Evolutionary conservation across 2,888 invertebrate species (phyloP), one percentile per base, ranked within the genome.

Genomic region (Noctua janthe): DNA sequence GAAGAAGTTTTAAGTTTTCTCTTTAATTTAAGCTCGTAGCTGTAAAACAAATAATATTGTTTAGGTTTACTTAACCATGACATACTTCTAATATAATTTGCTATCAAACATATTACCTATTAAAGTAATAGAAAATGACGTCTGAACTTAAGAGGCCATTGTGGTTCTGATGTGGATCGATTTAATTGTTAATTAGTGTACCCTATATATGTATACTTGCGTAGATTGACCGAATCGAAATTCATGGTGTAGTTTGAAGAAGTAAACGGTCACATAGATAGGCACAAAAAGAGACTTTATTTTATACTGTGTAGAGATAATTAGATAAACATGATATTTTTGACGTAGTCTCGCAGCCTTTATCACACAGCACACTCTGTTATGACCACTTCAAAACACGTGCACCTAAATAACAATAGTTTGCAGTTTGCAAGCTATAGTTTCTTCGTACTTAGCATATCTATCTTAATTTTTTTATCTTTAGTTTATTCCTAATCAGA

Each of bases 381-480:
- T 73, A 39, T 47, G 43, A 35, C 47, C 56, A 62, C 8, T 71
- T 51, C 39, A 69, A 51, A 74, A 84, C 71, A 87, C 62, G 67
- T 59, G 56, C 49, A 64, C 64, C 7, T 15, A 67, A 59, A 74
- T 64, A 71, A 64, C 39, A 69, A 20, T 47, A 59, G 62, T 64
- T 87, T 69, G 71, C 49, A 54, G 39, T 39, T 39, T 39, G 39
- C 35, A 2, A 71, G 59, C 35, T 64, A 71, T 35, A 51, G 69
- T 59, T 35, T 70, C 7, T 47, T 51, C 43, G 39, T 49, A 72
- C 73, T 78, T 47, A 49, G 49, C 20, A 69, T 84, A 85, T 76
- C 76, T 80, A 54, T 84, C 71, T 47, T 73, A 72, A 59, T 51
- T 62, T 74, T 76, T 74, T 77, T 75, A 86, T 88, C 88, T 81